Evolutionary conservation across 2,888 invertebrate species (phyloP), one percentile per base, ranked within the genome.

Genomic region (Neuroscelio doddi): DNA sequence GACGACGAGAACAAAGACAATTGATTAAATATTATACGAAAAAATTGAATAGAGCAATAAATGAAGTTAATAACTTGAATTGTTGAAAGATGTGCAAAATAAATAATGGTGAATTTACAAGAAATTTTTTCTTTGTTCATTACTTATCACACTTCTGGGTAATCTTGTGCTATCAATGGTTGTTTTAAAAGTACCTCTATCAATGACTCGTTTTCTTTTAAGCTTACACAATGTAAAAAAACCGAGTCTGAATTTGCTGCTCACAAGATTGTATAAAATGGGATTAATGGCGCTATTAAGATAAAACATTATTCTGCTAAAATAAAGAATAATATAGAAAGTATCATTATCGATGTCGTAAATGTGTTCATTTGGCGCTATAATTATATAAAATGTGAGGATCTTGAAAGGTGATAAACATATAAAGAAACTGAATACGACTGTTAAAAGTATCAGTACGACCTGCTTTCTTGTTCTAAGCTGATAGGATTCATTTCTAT

Each of bases 231-330:
- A 87, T 76, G 88, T 89, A 53, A 91, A 87, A 74, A 94, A 94
- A 2, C 93, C 94, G 45, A 91, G 91, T 3, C 96, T 89, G 85
- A 96, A 96, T 82, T 95, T 96, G 1, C 95, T 93, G 63, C 95
- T 95, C 92, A 96, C 94, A 53, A 96, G 88, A 83, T 95, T 96
- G 85, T 96, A 96, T 46, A 96, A 86, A 76, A 96, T 93, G 9
- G 96, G 96, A 87, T 96, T 96, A 50, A 95, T 90, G 9, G 95
- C 95, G 45, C 95, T 95, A 85, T 96, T 96, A 50, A 95, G 88
- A 85, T 95, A 95, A 72, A 94, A 86, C 93, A 96, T 93, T 50
- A 94, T 91, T 72, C 96, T 89, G 80, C 92, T 92, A 85, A 95
- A 93, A 85, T 93, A 94, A 64, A 96, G 86, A 65, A 95, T 86